Conservation (phyloP, 2,113 vertebrate species). For the Andinoacara biseriatus region DNA sequence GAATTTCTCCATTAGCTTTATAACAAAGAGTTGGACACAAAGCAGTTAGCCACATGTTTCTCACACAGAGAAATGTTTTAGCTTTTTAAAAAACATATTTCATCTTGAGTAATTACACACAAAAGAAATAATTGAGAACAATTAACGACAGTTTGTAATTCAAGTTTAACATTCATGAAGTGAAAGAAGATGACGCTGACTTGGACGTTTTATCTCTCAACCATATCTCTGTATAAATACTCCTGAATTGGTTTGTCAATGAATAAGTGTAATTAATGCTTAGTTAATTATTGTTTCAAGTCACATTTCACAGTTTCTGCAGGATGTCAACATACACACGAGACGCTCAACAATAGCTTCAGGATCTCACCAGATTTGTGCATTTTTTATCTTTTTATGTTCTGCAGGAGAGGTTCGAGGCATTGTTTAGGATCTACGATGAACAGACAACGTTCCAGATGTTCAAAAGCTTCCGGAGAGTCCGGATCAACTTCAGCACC, state of each 20-base stretch:
- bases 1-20: conserved; percentile 30
- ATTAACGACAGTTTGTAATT: background rate
- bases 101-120: background rate
- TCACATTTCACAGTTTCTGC: background rate
- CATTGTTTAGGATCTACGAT: conserved; percentile 90
- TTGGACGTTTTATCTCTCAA: background rate
- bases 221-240: background rate
- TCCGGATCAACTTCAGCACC: conserved; percentile 95
- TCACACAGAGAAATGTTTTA: background rate
- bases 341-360: background rate
- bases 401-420: conserved; percentile 91
- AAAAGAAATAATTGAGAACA: background rate
- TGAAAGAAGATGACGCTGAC: background rate
- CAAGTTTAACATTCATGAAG: background rate
- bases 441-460: conserved; percentile 92
- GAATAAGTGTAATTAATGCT: no score
- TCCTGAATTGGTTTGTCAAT: background rate
- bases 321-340: background rate
- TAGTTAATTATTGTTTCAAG: background rate
- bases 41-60: conserved; percentile 21
- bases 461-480: conserved; percentile 96
- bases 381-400: background rate
- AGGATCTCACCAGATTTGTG: background rate
- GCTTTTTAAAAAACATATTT: background rate
- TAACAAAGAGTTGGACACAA: conserved; percentile 15